These are phyloP conservation scores for Falco cherrug DNA, from an alignment of 2,797 vertebrate species.

Conservation along the genomic window DNA sequence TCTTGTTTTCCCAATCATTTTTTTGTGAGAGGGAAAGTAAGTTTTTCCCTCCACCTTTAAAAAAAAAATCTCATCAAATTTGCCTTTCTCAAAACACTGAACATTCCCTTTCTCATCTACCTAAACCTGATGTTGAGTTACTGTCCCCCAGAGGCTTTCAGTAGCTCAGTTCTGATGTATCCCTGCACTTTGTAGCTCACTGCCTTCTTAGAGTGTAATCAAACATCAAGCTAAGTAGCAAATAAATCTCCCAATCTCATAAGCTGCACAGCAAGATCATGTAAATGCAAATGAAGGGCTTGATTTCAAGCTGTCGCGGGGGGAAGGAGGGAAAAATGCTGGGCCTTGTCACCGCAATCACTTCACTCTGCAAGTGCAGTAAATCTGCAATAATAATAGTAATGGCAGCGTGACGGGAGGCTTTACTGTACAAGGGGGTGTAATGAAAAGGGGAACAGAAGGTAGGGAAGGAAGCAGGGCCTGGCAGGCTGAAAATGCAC, in stretches of 20 bases:
- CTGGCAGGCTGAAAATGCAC: neutral
- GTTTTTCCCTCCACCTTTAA: conserved; percentile 1
- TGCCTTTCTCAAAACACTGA: conserved; percentile 57
- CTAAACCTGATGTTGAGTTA: conserved; percentile 76
- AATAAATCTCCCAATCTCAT: conserved; percentile 92
- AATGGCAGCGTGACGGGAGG: conserved; percentile 68
- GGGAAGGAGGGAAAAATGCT: conserved; percentile 74
- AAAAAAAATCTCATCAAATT: conserved; percentile 40
- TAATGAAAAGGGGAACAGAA: conserved; percentile 46
- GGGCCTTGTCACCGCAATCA: conserved; percentile 77
- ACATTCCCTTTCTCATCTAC: conserved; percentile 64
- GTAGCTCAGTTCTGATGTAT: conserved; percentile 63
- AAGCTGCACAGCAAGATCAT: conserved; percentile 94
- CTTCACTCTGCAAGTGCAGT: conserved; percentile 81
- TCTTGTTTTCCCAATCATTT: neutral
- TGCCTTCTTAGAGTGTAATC: conserved; percentile 84
- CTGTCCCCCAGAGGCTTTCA: conserved; percentile 67
- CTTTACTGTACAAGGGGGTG: conserved; percentile 58
- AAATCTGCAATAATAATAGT: conserved; percentile 71
- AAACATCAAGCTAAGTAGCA: conserved; percentile 91
- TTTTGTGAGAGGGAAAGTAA: neutral
- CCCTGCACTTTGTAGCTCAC: conserved; percentile 66
- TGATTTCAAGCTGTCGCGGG: conserved; percentile 89
- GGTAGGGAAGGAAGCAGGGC: conserved; percentile 43
- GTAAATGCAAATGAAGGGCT: conserved; percentile 98